Evolutionary conservation across 2,113 vertebrate species (phyloP).

Genomic region (Strix uralensis): DNA sequence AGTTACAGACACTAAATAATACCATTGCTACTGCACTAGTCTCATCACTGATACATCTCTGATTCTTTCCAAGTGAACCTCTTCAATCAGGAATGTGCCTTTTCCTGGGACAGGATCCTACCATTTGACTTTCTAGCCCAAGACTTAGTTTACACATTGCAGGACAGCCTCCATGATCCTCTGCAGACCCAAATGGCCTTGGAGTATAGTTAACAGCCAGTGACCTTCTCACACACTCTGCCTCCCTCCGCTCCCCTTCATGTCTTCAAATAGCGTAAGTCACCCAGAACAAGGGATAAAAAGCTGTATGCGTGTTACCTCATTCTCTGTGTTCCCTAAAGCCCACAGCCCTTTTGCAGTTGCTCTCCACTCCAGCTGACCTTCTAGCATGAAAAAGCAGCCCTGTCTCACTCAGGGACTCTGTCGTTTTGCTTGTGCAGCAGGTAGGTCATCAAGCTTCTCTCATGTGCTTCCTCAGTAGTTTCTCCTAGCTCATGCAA

Average conservation of each 20-base stretch:
- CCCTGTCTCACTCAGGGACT: neutral
- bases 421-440: neutral
- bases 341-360: neutral
- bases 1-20: neutral
- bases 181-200: neutral
- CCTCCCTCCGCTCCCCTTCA: neutral
- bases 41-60: neutral
- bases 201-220: neutral
- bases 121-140: neutral
- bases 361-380: neutral
- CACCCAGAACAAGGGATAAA: neutral
- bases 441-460: neutral
- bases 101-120: neutral
- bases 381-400: neutral
- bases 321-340: neutral
- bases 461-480: accelerated
- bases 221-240: neutral
- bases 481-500: neutral
- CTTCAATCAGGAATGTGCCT: neutral
- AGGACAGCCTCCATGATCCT: neutral
- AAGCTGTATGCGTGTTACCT: neutral
- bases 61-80: neutral
- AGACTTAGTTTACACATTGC: neutral
- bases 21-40: neutral
- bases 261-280: neutral